These are phyloP conservation scores for Camptogramma bilineatum DNA, from an alignment of 2,888 invertebrate genomes.

Conservation along the genomic window DNA sequence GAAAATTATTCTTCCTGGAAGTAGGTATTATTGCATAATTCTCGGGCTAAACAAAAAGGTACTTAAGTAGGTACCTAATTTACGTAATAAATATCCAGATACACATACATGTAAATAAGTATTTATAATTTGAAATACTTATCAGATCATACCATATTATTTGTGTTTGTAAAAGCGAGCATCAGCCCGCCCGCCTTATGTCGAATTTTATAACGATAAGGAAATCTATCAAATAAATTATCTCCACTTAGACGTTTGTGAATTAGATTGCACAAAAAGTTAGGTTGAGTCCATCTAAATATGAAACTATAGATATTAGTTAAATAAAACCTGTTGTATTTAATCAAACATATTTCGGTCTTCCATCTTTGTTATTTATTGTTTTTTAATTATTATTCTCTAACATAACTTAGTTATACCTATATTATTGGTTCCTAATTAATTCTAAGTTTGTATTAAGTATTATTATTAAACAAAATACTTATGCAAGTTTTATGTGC, in stretches of 20 bases:
- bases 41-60: too few species aligned
- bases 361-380: constrained; percentile 7
- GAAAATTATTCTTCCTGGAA: too few species aligned
- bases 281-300: not conserved
- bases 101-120: too few species aligned
- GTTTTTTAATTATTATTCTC: not conserved
- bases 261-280: constrained; percentile 16
- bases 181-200: constrained; percentile 12
- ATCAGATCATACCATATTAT: constrained; percentile 7
- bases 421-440: not conserved
- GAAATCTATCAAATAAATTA: not conserved
- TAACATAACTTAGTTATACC: not conserved
- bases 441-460: not conserved
- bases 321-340: not conserved
- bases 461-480: constrained; percentile 1
- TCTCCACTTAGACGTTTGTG: constrained; percentile 9
- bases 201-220: constrained; percentile 22
- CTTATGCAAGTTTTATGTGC: not conserved
- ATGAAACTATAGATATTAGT: not conserved
- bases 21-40: too few species aligned
- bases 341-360: constrained; percentile 8
- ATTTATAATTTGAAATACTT: not conserved
- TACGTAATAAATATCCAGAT: too few species aligned
- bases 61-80: too few species aligned
- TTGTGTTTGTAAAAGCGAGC: constrained; percentile 6